Conservation (phyloP, 2,888 invertebrate species). For the Amphimallon solstitiale region DNA sequence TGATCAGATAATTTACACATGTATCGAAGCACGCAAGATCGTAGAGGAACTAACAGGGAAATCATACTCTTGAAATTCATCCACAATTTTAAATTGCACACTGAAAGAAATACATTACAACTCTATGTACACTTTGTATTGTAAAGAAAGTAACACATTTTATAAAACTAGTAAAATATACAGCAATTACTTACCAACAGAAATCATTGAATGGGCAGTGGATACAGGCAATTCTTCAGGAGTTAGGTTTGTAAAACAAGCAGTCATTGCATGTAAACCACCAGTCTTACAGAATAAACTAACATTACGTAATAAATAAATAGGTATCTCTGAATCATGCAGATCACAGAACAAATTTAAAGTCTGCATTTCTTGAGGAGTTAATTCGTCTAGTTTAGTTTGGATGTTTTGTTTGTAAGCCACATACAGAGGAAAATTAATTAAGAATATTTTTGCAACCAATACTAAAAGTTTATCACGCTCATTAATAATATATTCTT, state of each 20-base stretch:
- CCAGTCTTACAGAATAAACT: constrained; percentile 92
- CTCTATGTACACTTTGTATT: too few relatives aligned
- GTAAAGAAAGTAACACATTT: too few relatives aligned
- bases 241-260: constrained; percentile 82
- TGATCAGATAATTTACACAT: constrained; percentile 95
- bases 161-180: too few relatives aligned
- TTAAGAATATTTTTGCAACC: constrained; percentile 86
- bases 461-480: constrained; percentile 89
- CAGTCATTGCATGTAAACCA: constrained; percentile 87
- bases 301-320: constrained; percentile 90
- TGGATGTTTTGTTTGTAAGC: constrained; percentile 87
- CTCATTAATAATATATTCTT: constrained; percentile 72
- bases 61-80: constrained; percentile 90
- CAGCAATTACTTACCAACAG: constrained; percentile 66
- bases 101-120: constrained; percentile 61
- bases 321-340: constrained; percentile 92
- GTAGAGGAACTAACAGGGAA: constrained; percentile 86
- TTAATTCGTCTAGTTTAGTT: constrained; percentile 82
- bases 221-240: constrained; percentile 83
- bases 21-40: constrained; percentile 87
- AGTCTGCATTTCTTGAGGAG: constrained; percentile 84
- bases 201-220: constrained; percentile 91
- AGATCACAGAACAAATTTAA: constrained; percentile 88
- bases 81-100: constrained; percentile 94
- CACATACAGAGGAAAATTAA: constrained; percentile 90